phyloP scores from a whole-genome alignment of 2,113 vertebrate species.

The Capreolus pygargus region DNA sequence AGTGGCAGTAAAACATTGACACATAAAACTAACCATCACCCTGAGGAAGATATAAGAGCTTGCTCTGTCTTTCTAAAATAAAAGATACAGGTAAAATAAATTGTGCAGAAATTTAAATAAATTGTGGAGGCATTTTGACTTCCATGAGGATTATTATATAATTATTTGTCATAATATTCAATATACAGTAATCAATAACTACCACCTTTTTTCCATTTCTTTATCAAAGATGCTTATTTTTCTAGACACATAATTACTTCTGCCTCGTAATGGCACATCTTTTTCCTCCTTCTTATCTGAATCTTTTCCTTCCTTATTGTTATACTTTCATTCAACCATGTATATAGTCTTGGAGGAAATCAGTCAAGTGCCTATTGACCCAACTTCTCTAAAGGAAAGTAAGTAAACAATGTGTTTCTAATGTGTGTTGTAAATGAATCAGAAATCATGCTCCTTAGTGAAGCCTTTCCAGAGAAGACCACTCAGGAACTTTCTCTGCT shows the following conservation, averaged over 20 bases:
- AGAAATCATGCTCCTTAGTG: neutral
- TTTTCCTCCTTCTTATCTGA: neutral
- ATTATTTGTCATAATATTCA: neutral
- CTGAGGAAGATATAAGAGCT: neutral
- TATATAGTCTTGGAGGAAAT: neutral
- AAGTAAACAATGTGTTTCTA: neutral
- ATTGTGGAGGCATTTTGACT: neutral
- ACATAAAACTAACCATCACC: neutral
- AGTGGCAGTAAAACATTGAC: neutral
- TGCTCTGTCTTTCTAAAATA: neutral
- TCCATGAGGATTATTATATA: neutral
- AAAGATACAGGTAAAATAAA: neutral
- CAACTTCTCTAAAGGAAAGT: neutral
- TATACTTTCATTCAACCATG: neutral
- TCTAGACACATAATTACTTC: neutral
- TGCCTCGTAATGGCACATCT: fast-evolving
- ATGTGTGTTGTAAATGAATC: neutral
- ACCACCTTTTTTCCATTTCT: neutral
- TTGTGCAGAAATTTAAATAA: neutral
- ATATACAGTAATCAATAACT: neutral
- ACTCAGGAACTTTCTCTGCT: neutral
- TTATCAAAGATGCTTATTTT: neutral
- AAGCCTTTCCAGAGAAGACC: neutral
- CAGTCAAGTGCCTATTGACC: neutral
- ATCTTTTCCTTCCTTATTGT: neutral